Base-by-base conservation (phyloP, 2,888 invertebrate species). In the Nomada hirtipes region DNA sequence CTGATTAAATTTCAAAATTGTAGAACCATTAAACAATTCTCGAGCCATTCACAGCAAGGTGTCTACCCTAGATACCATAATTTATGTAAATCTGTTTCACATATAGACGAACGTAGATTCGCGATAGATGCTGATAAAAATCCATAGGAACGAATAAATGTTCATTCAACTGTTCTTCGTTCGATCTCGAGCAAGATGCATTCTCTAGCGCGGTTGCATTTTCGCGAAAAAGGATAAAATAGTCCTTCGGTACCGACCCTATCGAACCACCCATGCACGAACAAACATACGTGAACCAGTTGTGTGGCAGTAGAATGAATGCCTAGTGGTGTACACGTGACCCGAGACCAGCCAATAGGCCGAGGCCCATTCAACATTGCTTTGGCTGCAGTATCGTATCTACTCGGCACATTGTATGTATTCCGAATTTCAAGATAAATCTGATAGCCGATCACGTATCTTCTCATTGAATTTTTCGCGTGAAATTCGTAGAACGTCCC, bases 271-370 rank as follows among this genome's bases (percentile, higher is more conserved):
- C 64, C 79, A 64, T 80, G 69, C 83, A 74, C 81, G 81, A 76
- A 76, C 74, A 80, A 82, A 84, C 77, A 77, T 81, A 82, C 78
- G 80, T 75, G 77, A 70, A 80, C 82, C 86, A 84, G 88, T 89
- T 85, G 88, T 76, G 77, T 36, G 36, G 76, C 74, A 74, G 83
- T 73, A 89, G 88, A 87, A 89, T 88, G 88, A 89, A 86, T 83
- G 86, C 63, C 84, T 84, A 77, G 83, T 74, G 79, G 72, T 72
- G 86, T 80, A 82, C 89, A 89, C 86, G 87, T 89, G 89, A 89
- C 82, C 75, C 63, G 73, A 71, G 83, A 73, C 74, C 83, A 87
- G 81, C 89, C 89, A 89, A 89, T 89, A 85, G 83, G 83, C 81
- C 84, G 76, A 79, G 67, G 64, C 81, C 72, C 89, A 89, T 89